Base-by-base conservation (phyloP, 1,140 invertebrate species). In the Monomorium pharaonis region DNA sequence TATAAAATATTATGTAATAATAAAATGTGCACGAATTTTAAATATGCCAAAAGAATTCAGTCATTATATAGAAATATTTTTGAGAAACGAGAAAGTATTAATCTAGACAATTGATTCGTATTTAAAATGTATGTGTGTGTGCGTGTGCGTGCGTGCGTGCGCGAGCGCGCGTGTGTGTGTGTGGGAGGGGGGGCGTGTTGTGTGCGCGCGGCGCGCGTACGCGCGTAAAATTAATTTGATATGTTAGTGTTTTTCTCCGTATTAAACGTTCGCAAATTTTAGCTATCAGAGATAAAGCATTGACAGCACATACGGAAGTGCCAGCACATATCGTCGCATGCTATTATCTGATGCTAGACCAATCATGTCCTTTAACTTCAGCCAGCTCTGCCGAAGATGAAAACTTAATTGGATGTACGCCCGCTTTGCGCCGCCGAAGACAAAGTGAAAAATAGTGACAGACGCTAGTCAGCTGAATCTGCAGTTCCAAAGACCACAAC, bases 391-490 rank as follows among this genome's bases (percentile, higher is more conserved):
- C 93, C 74, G 94, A 92, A 81, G 94, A 95, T 60, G 94, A 95
- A 86, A 94, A 95, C 85, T 87, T 95, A 74, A 94, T 92, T 3
- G 94, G 95, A 58, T 96, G 95, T 65, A 97, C 97, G 0, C 97
- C 97, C 10, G 97, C 96, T 18, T 94, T 97, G n/a, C 95, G 97
- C 10, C 95, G 97, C n/a, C 95, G 97, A 18, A 95, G 96, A 70
- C 96, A 96, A 69, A 95, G 95, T 63, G 97, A 97, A 83, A 98
- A 98, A 92, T 98, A 98, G 97, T 97, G 0, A 96, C 96, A 5
- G 97, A 98, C 93, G 96, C 96, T 56, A 96, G 96, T 33, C 97
- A 98, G 92, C 94, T 97, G 78, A 97, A 97, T 91, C 94, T 98
- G 67, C 95, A 97, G 51, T 98, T 98, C 94, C 96, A 96, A 91